Conservation (phyloP, 1,140 invertebrate species). For the Panagrolaimus sp. region DNA sequence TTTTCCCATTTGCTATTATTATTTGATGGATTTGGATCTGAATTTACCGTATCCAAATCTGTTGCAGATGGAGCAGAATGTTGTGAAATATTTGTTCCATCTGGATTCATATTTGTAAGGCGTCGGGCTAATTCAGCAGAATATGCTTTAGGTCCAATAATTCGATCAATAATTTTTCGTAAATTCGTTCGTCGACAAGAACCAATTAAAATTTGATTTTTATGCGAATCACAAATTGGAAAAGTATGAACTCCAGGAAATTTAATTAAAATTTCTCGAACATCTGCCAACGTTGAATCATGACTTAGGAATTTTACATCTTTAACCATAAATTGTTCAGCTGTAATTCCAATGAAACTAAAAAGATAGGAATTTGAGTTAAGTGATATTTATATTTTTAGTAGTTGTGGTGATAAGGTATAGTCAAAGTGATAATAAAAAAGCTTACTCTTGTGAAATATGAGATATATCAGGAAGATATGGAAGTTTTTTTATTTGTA, state of each 20-base stretch:
- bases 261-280: constrained; percentile 18
- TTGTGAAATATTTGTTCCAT: not conserved
- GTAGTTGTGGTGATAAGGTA: not conserved
- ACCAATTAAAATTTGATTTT: constrained; percentile 6
- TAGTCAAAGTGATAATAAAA: not conserved
- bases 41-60: not conserved
- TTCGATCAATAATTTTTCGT: not conserved
- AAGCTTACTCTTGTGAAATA: constrained; percentile 6
- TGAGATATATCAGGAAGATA: constrained; percentile 70
- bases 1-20: not conserved
- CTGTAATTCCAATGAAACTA: constrained; percentile 9
- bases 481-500: constrained; percentile 88
- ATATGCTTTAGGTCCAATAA: not conserved
- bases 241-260: constrained; percentile 13
- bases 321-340: constrained; percentile 10
- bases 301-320: constrained; percentile 1
- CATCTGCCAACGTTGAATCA: constrained; percentile 4
- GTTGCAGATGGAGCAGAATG: not conserved
- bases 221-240: constrained; percentile 1
- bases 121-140: not conserved
- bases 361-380: not conserved
- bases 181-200: not conserved
- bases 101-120: not conserved
- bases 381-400: too few species aligned
- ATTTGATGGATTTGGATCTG: not conserved